Base-by-base conservation (phyloP, 2,888 invertebrate genomes). In the Cotesia congregata region DNA sequence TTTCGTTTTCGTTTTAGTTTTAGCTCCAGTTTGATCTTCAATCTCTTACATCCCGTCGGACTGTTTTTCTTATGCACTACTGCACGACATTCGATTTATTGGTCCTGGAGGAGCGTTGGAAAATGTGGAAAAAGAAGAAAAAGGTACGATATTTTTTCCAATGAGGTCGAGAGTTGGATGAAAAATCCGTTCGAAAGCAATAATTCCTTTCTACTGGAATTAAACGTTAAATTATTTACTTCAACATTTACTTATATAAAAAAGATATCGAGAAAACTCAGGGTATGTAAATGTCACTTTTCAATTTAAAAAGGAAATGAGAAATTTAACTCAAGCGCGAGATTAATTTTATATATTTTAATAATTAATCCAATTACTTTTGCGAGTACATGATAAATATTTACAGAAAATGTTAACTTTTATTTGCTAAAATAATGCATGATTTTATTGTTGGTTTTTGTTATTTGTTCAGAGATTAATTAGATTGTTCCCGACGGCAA, bases 31-130 rank as follows among this genome's bases (percentile, higher is more conserved):
- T 50, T 50, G 12, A 50, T 50, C 50, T 50, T 50, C 50, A 50
- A 50, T 50, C 50, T 50, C 50, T 50, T 50, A 50, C 12, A 50
- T 50, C 50, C 50, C 50, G 50, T 50, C 12, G 50, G 50, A 50
- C 50, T 50, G 50, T 50, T 50, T 50, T 50, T 50, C 12, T 50
- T 50, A 50, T 50, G 50, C 50, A 1, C 50, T 50, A 50, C 50
- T 50, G 50, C 50, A 50, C 50, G 50, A 50, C 50, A 50, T 50
- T 50, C 50, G 50, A 50, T 50, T 50, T 50, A 50, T 50, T 50
- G 50, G 50, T 12, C 50, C 50, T 50, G 12, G 50, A 12, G 50
- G 50, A 50, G 50, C 50, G 50, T 50, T 9, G 50, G 7, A 50
- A 50, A 50, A 50, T 50, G 12, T 7, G 12, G 7, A 50, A 50